Evolutionary conservation across 2,888 invertebrate genomes (phyloP).

Genomic region (Chelonus formosanus): DNA sequence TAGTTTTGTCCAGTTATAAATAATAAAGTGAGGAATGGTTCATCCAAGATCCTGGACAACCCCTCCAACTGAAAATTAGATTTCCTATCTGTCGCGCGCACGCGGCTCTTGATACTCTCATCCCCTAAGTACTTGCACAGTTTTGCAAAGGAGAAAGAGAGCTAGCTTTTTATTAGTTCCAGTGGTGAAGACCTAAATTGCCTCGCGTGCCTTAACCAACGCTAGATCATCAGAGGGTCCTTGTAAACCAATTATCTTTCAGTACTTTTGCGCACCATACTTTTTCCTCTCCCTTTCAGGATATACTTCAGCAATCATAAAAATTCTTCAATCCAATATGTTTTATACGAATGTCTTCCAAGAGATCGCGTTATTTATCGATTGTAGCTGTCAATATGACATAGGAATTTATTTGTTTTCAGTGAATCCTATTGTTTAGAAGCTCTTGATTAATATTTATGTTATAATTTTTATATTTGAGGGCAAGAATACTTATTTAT

Average conservation of each 20-base stretch:
- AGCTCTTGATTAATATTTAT: too few relatives aligned
- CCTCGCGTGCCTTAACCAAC: constrained; percentile 40
- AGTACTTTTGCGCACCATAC: constrained; percentile 32
- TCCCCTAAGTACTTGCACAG: constrained; percentile 24
- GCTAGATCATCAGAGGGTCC: constrained; percentile 42
- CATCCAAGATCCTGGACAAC: constrained; percentile 50
- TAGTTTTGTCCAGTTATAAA: constrained; percentile 61
- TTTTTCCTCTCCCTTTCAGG: constrained; percentile 23
- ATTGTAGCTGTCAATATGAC: too few relatives aligned
- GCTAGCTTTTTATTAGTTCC: constrained; percentile 45
- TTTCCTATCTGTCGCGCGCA: constrained; percentile 65
- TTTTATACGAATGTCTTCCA: too few relatives aligned
- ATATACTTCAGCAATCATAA: constrained; percentile 16
- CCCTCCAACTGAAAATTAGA: constrained; percentile 58
- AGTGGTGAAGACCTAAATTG: constrained; percentile 45
- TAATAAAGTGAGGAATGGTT: constrained; percentile 60
- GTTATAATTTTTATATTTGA: too few relatives aligned
- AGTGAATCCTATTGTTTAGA: too few relatives aligned
- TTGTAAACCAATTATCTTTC: constrained; percentile 47
- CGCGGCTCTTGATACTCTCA: constrained; percentile 30
- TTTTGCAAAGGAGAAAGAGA: constrained; percentile 37
- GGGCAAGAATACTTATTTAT: too few relatives aligned
- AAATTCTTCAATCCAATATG: constrained; percentile 19
- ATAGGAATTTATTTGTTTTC: too few relatives aligned
- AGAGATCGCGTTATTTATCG: too few relatives aligned